phyloP scores from a whole-genome alignment of 2,888 invertebrate species.

The Zeuzera pyrina region DNA sequence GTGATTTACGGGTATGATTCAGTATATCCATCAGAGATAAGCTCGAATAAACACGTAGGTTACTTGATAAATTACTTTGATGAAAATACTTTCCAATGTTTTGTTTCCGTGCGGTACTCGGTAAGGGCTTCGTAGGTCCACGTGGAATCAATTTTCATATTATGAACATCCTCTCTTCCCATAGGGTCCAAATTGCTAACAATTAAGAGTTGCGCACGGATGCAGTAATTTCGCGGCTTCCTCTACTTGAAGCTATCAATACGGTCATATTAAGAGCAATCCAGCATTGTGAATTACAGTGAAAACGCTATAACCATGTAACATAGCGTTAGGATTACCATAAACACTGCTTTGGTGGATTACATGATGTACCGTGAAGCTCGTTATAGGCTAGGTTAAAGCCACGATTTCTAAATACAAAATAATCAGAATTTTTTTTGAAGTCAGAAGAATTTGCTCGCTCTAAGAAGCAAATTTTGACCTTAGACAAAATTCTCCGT shows the following conservation, averaged over 20 bases:
- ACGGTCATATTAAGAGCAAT: conserved; percentile 38
- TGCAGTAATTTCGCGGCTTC: conserved; percentile 51
- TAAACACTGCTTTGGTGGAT: conserved; percentile 18
- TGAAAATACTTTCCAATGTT: too few species aligned
- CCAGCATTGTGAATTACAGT: conserved; percentile 32
- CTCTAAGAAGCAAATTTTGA: too few species aligned
- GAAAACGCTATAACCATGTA: conserved; percentile 36
- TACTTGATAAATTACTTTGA: too few species aligned
- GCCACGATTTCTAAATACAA: too few species aligned
- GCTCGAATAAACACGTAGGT: too few species aligned
- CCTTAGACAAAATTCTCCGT: too few species aligned
- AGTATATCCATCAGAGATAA: too few species aligned
- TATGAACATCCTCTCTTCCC: background rate
- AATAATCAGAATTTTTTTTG: too few species aligned
- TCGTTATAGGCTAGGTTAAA: conserved; percentile 3
- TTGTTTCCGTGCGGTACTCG: too few species aligned
- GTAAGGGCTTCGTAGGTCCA: too few species aligned
- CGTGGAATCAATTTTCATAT: background rate
- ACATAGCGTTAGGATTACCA: conserved; percentile 11
- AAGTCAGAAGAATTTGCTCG: too few species aligned
- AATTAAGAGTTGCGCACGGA: conserved; percentile 42
- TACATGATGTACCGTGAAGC: conserved; percentile 7
- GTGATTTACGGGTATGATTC: too few species aligned
- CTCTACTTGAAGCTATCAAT: conserved; percentile 20
- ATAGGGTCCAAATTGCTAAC: conserved; percentile 17